A percentile compares a stretch with the other conserved stretches of the same genome.
These are phyloP conservation scores for Oncorhynchus clarkii DNA, from an alignment of 2,113 vertebrate genomes.

Conservation along the genomic window DNA sequence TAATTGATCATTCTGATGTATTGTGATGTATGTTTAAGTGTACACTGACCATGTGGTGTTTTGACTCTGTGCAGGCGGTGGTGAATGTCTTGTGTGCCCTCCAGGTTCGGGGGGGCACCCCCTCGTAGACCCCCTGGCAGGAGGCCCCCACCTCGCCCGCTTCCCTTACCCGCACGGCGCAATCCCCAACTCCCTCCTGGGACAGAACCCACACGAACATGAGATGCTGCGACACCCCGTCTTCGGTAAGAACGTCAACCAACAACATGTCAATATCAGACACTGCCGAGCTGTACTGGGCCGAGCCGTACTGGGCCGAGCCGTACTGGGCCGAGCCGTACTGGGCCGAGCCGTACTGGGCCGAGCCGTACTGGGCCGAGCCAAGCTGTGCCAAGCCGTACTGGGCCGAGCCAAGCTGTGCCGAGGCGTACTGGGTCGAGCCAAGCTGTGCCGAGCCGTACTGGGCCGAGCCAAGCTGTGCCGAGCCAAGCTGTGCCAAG, in stretches of 20 bases:
- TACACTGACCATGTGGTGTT: slow-evolving; percentile 56
- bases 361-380: too few relatives aligned
- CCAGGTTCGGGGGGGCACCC: slow-evolving; percentile 92
- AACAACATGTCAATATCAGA: neutral
- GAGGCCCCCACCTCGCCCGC: slow-evolving; percentile 91
- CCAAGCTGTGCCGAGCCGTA: too few relatives aligned
- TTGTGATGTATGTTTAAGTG: slow-evolving; percentile 51
- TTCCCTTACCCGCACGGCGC: slow-evolving; percentile 94
- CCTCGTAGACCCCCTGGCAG: slow-evolving; percentile 88
- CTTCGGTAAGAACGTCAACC: slow-evolving; percentile 80
- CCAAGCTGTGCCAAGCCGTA: too few relatives aligned
- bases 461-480: rapidly evolving
- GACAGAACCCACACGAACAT: slow-evolving; percentile 92
- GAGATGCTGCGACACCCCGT: slow-evolving; percentile 98
- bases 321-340: too few relatives aligned
- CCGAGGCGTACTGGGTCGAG: too few relatives aligned
- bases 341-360: too few relatives aligned
- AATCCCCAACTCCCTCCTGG: slow-evolving; percentile 92
- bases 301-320: too few relatives aligned
- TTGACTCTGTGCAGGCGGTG: slow-evolving; percentile 77
- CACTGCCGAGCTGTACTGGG: neutral
- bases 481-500: too few relatives aligned
- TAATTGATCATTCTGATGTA: neutral
- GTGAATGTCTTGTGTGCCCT: slow-evolving; percentile 80
- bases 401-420: too few relatives aligned